phyloP scores from a whole-genome alignment of 2,113 vertebrate genomes.

The Xiphophorus couchianus region DNA sequence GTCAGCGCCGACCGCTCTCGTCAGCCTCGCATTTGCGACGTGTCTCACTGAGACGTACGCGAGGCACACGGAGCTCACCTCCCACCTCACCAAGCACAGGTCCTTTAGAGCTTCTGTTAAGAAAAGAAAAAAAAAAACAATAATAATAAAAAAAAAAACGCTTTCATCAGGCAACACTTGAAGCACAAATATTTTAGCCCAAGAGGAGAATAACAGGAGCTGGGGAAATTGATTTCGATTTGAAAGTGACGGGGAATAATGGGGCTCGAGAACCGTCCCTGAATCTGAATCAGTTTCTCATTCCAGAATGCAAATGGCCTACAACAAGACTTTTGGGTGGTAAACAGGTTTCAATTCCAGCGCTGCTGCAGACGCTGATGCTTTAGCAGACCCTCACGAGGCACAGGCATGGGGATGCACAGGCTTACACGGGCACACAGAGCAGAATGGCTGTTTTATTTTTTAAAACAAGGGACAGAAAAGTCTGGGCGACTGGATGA shows the following conservation, averaged over 20 bases:
- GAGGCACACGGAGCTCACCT: constrained; percentile 15
- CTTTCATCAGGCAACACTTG: constrained; percentile 65
- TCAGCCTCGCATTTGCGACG: constrained; percentile 42
- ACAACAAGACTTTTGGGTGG: constrained; percentile 34
- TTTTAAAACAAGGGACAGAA: too few relatives aligned
- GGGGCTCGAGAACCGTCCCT: constrained; percentile 53
- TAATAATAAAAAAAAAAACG: neutral
- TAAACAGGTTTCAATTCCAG: constrained; percentile 51
- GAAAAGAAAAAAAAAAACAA: neutral
- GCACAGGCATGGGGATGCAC: neutral
- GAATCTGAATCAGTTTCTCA: constrained; percentile 62
- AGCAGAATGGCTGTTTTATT: neutral
- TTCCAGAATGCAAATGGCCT: constrained; percentile 62
- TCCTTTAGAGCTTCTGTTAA: constrained; percentile 45
- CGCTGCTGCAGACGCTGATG: neutral
- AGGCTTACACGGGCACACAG: neutral
- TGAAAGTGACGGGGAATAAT: constrained; percentile 70
- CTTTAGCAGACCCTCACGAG: neutral
- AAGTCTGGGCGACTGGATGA: too few relatives aligned
- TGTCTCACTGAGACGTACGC: constrained; percentile 35
- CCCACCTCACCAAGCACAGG: constrained; percentile 13
- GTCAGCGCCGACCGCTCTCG: constrained; percentile 49
- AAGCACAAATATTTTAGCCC: constrained; percentile 58
- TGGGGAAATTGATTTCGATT: constrained; percentile 71
- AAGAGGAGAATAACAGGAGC: constrained; percentile 57